phyloP scores from a whole-genome alignment of 2,113 vertebrate species.

The Hassar affinis region DNA sequence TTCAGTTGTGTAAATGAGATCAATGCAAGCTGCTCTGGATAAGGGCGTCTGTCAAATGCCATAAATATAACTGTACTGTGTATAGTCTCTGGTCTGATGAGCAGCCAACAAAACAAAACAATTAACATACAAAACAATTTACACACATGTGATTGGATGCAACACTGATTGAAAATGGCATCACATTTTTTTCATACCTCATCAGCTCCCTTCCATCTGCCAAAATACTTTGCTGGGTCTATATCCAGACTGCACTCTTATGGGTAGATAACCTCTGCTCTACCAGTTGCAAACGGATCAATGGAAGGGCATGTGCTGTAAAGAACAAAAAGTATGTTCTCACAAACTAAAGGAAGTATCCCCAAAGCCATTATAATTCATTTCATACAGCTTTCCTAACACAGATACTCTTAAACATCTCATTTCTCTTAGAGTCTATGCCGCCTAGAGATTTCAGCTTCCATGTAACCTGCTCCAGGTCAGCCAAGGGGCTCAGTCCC shows the following conservation, averaged over 20 bases:
- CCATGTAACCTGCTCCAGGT: constrained; percentile 21
- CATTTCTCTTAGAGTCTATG: constrained; percentile 13
- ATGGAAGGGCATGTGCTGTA: neutral
- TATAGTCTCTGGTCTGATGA: neutral
- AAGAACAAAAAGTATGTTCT: constrained; percentile 1
- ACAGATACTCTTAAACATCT: constrained; percentile 14
- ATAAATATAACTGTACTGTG: no score
- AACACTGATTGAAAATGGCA: neutral
- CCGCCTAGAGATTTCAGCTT: constrained; percentile 22
- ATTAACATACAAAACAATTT: neutral
- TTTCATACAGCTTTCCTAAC: constrained; percentile 3
- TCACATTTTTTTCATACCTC: neutral
- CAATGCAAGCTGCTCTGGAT: no score
- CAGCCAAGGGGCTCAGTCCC: constrained; percentile 31
- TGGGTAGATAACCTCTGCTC: neutral
- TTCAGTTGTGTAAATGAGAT: no score
- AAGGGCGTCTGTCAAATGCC: no score
- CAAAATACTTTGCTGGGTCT: neutral
- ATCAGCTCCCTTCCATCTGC: neutral
- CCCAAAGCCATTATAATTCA: constrained; percentile 18
- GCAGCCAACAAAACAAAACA: neutral
- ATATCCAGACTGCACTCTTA: neutral
- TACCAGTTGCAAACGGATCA: neutral
- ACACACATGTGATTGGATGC: neutral
- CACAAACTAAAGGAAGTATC: constrained; percentile 12